Conservation (phyloP, 2,113 vertebrate species). For the Lota lota region DNA sequence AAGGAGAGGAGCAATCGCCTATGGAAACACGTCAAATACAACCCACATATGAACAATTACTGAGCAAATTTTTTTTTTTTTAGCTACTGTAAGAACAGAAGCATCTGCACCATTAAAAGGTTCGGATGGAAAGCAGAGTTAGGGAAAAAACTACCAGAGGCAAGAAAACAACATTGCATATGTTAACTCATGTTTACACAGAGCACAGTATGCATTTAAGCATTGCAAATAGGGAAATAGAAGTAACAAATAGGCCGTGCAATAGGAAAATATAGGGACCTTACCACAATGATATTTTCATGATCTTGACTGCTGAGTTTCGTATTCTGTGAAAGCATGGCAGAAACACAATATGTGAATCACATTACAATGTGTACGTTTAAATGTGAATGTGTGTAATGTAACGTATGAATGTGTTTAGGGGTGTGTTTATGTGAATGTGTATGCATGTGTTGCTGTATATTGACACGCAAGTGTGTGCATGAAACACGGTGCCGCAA, state of each 20-base stretch:
- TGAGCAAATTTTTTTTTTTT: too few species aligned
- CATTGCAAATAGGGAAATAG: too few species aligned
- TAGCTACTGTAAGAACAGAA: too few species aligned
- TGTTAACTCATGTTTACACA: too few species aligned
- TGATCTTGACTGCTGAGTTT: constrained; percentile 95
- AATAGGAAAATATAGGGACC: constrained; percentile 33
- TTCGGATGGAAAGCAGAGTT: too few species aligned
- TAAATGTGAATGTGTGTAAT: neutral
- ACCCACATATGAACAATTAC: constrained; percentile 14
- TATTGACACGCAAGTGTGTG: too few species aligned
- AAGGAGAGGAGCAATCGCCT: constrained; percentile 97
- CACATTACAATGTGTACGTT: neutral
- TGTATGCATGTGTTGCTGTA: neutral
- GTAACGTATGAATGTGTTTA: neutral
- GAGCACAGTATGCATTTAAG: too few species aligned
- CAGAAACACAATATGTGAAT: neutral
- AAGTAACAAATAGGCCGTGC: too few species aligned
- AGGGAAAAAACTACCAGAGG: too few species aligned
- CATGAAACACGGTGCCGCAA: too few species aligned
- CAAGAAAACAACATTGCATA: too few species aligned
- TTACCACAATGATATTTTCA: constrained; percentile 99
- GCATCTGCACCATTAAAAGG: too few species aligned
- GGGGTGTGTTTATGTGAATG: neutral
- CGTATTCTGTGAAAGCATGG: constrained; percentile 81
- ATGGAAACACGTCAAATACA: constrained; percentile 2